Conservation (phyloP, 2,797 vertebrate species). For the Lacerta bilineata region DNA sequence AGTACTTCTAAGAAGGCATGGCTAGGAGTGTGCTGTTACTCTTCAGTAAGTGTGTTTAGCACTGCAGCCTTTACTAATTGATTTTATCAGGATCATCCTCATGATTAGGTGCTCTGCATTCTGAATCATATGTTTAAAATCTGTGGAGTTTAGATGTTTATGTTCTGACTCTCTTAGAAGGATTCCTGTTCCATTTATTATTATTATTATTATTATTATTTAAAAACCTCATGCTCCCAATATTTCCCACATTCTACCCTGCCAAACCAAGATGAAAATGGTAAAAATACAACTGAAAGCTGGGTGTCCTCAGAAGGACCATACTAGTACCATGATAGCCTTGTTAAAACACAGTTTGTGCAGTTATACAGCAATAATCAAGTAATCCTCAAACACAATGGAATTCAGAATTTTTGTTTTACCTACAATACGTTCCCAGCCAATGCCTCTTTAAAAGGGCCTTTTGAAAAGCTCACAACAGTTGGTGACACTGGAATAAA, state of each 20-base stretch:
- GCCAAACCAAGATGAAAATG: neutral
- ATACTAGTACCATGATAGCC: neutral
- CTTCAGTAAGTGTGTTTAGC: neutral
- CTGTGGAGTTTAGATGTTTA: neutral
- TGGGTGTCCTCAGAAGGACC: neutral
- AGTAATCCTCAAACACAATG: neutral
- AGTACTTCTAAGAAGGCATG: no score
- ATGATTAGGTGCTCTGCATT: neutral
- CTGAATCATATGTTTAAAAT: neutral
- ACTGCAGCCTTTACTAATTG: neutral
- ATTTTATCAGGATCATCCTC: neutral
- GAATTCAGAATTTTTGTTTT: neutral
- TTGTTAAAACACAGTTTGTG: neutral
- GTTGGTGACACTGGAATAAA: neutral
- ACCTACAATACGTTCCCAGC: rapidly evolving
- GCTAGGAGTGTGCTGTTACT: neutral
- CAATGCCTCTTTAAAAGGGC: constrained; percentile 13
- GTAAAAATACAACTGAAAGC: neutral
- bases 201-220: no score
- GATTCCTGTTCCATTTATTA: neutral
- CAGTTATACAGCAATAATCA: neutral
- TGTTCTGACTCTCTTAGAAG: neutral
- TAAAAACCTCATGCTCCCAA: neutral
- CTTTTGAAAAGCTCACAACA: neutral
- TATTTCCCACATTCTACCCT: neutral